Conservation (phyloP, 2,797 vertebrate species). For the Anableps anableps region DNA sequence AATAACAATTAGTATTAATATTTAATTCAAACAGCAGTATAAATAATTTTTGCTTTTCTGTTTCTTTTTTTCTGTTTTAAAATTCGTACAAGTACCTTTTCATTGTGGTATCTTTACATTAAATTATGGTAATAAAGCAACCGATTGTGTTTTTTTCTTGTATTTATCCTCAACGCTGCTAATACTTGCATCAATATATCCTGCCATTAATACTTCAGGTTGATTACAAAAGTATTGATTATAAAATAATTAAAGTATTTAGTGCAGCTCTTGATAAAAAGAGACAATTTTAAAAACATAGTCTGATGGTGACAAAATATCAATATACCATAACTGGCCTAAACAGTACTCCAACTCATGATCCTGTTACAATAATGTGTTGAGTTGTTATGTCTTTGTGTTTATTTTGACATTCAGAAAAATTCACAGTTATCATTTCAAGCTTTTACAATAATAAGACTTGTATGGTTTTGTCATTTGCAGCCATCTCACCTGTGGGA, state of each 20-base stretch:
- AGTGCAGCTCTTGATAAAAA: not conserved
- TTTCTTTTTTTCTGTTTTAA: no score
- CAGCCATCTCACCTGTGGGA: constrained; percentile 48
- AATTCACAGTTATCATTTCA: not conserved
- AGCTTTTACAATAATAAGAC: not conserved
- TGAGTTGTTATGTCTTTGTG: not conserved
- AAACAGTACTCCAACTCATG: not conserved
- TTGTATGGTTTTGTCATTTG: constrained; percentile 1
- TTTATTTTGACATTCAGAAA: not conserved
- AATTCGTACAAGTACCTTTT: no score
- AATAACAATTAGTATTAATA: no score
- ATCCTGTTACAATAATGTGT: not conserved
- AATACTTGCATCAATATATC: no score
- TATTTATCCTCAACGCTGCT: no score
- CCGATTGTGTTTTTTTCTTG: no score
- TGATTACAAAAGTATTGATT: not conserved
- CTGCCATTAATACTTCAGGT: not conserved
- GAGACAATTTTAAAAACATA: not conserved
- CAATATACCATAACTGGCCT: no score
- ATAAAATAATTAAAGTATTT: not conserved
- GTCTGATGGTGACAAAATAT: no score
- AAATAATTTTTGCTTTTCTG: no score
- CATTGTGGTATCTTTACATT: no score
- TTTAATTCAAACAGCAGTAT: no score
- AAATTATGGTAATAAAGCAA: no score